Conservation (phyloP, 2,113 vertebrate genomes). For the Panthera tigris region DNA sequence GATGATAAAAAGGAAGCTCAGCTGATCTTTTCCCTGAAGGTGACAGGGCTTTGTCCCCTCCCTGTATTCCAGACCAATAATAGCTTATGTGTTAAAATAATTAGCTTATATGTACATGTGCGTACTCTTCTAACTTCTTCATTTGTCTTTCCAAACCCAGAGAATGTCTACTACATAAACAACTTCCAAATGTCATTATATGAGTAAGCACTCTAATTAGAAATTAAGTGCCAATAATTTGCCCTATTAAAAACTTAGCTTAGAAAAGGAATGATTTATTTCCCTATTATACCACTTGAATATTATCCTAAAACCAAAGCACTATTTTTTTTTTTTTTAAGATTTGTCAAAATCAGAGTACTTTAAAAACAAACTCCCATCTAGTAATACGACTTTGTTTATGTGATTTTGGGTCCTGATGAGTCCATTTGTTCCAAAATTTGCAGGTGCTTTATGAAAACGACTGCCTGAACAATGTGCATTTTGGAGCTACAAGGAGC, state of each 20-base stretch:
- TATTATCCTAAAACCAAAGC: background rate
- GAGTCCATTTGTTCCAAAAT: background rate
- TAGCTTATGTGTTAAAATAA: background rate
- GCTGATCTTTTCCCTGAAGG: background rate
- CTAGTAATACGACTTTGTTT: background rate
- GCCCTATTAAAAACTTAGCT: background rate
- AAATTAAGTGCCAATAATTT: slow-evolving; percentile 46
- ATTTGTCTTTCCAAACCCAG: background rate
- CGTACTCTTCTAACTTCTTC: background rate
- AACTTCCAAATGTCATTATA: background rate
- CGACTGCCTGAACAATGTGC: background rate
- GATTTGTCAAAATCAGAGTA: background rate
- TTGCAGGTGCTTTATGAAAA: background rate
- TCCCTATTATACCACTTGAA: background rate
- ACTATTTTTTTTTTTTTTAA: background rate
- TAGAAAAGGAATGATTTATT: background rate
- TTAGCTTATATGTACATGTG: background rate
- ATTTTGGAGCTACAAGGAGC: background rate
- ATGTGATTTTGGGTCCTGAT: background rate
- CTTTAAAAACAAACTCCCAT: background rate
- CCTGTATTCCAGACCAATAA: background rate
- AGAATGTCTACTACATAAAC: background rate
- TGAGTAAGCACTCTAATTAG: slow-evolving; percentile 23
- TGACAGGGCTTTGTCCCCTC: background rate
- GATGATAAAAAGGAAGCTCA: background rate